phyloP scores from a whole-genome alignment of 2,797 vertebrate species.

The Petrocephalus schoutedeni region DNA sequence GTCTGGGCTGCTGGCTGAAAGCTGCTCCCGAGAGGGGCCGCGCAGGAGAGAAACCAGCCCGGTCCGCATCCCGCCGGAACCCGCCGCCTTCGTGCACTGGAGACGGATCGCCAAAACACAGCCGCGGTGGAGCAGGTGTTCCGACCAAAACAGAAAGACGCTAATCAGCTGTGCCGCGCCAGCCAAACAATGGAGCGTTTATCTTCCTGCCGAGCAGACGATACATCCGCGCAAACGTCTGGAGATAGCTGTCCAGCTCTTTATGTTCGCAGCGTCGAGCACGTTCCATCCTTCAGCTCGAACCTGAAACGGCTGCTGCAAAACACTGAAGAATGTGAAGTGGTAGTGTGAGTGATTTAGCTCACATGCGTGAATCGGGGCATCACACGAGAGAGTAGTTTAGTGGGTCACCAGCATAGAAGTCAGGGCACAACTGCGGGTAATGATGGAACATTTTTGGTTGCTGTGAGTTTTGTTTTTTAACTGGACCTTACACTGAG shows the following conservation, averaged over 20 bases:
- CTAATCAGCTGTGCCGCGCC: not conserved
- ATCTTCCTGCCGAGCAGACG: not conserved
- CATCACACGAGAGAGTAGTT: not conserved
- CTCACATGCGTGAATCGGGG: not conserved
- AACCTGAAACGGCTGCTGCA: not conserved
- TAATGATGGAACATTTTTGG: not conserved
- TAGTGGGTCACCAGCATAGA: not conserved
- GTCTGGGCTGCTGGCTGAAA: slow-evolving; percentile 24
- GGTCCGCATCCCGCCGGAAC: slow-evolving; percentile 6
- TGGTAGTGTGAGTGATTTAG: not conserved
- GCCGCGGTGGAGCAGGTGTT: not conserved
- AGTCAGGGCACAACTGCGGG: not conserved
- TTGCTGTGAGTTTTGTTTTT: not conserved
- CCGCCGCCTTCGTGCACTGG: slow-evolving; percentile 16
- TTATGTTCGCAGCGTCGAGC: not conserved
- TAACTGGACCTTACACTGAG: not conserved
- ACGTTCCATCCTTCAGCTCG: not conserved
- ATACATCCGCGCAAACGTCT: not conserved
- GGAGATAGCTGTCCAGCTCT: not conserved
- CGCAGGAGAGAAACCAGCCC: slow-evolving; percentile 15
- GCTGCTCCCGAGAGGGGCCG: not conserved
- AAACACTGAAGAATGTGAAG: not conserved
- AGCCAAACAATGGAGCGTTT: not conserved
- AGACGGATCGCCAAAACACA: not conserved
- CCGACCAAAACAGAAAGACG: not conserved